A percentile compares a stretch with the other conserved stretches of the same genome.
phyloP scores from a whole-genome alignment of 37 sponge, comb jelly and placozoan species.

The Axinella damicornis region DNA sequence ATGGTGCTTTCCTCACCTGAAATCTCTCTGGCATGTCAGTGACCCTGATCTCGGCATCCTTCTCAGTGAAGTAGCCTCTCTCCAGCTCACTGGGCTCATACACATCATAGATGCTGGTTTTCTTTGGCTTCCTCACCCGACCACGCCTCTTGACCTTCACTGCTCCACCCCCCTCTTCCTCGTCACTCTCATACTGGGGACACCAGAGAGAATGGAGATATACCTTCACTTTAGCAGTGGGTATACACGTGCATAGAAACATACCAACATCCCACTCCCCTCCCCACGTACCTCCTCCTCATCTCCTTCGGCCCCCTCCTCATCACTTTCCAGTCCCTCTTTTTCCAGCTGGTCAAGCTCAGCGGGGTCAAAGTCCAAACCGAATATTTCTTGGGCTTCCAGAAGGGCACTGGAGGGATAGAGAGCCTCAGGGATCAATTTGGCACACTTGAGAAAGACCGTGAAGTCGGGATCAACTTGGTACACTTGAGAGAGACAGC shows the following conservation, averaged over 20 bases:
- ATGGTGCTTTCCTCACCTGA: neutral
- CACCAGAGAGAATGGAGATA: too few relatives aligned
- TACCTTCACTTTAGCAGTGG: too few relatives aligned
- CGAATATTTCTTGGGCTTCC: conserved; percentile 96
- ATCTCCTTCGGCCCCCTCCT: conserved; percentile 74
- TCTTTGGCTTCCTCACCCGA: conserved; percentile 47
- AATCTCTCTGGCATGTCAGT: conserved; percentile 92
- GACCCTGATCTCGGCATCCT: conserved; percentile 84
- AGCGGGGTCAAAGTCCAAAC: conserved; percentile 88
- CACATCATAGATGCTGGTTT: conserved; percentile 70
- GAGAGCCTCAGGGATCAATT: too few relatives aligned
- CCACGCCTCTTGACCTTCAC: conserved; percentile 3
- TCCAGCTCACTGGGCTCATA: conserved; percentile 96
- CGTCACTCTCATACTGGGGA: conserved; percentile 47
- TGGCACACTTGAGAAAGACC: too few relatives aligned
- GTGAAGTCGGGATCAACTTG: too few relatives aligned
- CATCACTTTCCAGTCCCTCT: conserved; percentile 57
- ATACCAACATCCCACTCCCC: neutral
- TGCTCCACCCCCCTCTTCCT: conserved; percentile 51
- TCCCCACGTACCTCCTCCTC: conserved; percentile 1
- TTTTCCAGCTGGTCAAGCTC: conserved; percentile 70
- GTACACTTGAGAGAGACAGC: too few relatives aligned
- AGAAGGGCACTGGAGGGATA: conserved; percentile 70
- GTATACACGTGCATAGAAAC: too few relatives aligned
- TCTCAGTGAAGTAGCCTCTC: conserved; percentile 84